Evolutionary conservation across 2,113 vertebrate genomes (phyloP).

Genomic region (Scolopax mira): DNA sequence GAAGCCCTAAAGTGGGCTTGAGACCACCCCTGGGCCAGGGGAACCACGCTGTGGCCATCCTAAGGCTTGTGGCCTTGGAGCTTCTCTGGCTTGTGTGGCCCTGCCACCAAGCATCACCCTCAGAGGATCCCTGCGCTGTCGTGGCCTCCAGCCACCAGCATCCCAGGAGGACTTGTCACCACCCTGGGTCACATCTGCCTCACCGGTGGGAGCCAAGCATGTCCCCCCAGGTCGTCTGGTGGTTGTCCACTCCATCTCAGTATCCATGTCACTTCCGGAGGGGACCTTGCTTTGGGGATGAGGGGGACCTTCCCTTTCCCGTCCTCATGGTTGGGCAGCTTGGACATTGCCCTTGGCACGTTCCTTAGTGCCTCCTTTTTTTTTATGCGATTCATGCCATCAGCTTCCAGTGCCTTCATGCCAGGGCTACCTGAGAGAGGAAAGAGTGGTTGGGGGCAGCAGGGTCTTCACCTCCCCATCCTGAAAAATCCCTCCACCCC

Average conservation of each 20-base stretch:
- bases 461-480: not conserved
- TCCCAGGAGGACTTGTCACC: not conserved
- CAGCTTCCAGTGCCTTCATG: not conserved
- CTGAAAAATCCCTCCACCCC: not conserved
- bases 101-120: constrained; percentile 81
- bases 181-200: accelerated
- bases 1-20: accelerated
- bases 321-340: accelerated
- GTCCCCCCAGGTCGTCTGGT: not conserved
- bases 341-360: accelerated
- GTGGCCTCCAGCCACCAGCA: constrained; percentile 75
- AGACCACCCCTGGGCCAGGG: accelerated
- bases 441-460: not conserved
- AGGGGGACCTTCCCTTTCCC: not conserved
- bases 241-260: accelerated
- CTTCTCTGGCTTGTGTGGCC: constrained; percentile 80
- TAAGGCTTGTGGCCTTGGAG: constrained; percentile 76
- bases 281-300: not conserved
- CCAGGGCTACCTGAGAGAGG: not conserved
- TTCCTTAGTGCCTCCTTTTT: not conserved
- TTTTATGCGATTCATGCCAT: accelerated
- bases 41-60: constrained; percentile 61
- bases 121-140: constrained; percentile 67
- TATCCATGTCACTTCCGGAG: accelerated
- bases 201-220: accelerated